phyloP scores from a whole-genome alignment of 1,140 invertebrate species.

The Lepidurus apus region DNA sequence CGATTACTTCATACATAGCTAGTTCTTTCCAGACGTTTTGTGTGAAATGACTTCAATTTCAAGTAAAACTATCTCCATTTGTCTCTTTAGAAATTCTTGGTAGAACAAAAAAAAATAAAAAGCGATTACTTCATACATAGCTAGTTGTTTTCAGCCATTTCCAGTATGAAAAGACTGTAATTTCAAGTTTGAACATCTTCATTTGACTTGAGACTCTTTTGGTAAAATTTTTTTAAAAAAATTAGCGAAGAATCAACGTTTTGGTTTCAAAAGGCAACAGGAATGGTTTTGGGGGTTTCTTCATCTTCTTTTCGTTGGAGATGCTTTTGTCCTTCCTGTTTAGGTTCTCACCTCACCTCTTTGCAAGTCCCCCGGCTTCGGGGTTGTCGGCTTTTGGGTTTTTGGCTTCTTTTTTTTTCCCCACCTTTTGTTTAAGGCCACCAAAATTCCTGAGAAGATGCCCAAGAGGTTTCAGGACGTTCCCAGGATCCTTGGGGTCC shows the following conservation, averaged over 20 bases:
- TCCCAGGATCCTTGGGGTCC: constrained; percentile 9
- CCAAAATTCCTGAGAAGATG: constrained; percentile 5
- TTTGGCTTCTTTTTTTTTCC: not conserved
- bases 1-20: not conserved
- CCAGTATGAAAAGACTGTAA: not conserved
- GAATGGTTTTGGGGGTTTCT: not conserved
- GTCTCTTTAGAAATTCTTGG: not conserved
- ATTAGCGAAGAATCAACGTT: constrained; percentile 5
- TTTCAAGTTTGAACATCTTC: not conserved
- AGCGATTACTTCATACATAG: not conserved
- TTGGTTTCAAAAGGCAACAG: not conserved
- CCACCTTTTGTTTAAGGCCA: constrained; percentile 1
- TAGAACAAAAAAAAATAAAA: too few relatives aligned
- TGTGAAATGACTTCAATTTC: not conserved
- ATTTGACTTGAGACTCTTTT: not conserved
- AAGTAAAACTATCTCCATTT: not conserved
- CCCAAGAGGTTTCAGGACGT: not conserved
- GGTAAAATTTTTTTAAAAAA: not conserved
- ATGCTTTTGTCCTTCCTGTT: not conserved
- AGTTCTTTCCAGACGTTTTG: not conserved
- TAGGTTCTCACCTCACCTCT: not conserved
- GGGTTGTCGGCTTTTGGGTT: not conserved
- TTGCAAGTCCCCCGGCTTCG: not conserved
- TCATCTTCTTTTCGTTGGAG: not conserved
- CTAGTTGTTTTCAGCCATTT: not conserved